phyloP scores from a whole-genome alignment of 2,888 invertebrate genomes.

The Protodeltote pygarga region DNA sequence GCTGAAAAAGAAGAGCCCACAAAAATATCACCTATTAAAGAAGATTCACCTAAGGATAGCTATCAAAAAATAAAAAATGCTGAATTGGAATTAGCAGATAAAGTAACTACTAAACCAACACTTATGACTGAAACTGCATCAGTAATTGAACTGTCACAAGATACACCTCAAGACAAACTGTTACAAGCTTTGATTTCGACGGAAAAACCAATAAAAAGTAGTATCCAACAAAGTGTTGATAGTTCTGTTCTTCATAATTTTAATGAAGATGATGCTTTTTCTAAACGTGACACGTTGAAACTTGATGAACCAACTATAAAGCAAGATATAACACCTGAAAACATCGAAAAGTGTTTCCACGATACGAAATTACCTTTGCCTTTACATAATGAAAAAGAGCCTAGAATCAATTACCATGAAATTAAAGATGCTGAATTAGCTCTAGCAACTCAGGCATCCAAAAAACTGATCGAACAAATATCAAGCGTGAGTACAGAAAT shows the following conservation, averaged over 20 bases:
- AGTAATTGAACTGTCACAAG: background rate
- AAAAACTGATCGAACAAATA: slow-evolving; percentile 3
- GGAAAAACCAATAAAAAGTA: slow-evolving; percentile 1
- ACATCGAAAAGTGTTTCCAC: background rate
- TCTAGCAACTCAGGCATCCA: slow-evolving; percentile 34
- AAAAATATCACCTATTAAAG: background rate
- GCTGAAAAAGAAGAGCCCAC: background rate
- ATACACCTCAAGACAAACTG: slow-evolving; percentile 6
- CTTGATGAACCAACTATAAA: slow-evolving; percentile 2
- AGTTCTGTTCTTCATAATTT: background rate
- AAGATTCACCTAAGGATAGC: slow-evolving; percentile 1
- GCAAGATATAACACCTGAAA: slow-evolving; percentile 1
- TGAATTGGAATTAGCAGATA: background rate
- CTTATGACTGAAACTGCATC: background rate
- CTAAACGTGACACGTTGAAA: background rate
- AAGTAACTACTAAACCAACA: background rate
- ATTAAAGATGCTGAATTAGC: slow-evolving; percentile 57
- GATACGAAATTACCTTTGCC: slow-evolving; percentile 1
- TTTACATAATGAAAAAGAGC: slow-evolving; percentile 38
- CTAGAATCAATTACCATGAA: slow-evolving; percentile 50
- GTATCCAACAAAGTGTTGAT: slow-evolving; percentile 16
- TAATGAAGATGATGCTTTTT: slow-evolving; percentile 14
- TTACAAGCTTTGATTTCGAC: background rate
- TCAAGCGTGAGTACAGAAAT: slow-evolving; percentile 8
- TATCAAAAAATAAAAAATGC: slow-evolving; percentile 18